Base-by-base conservation (phyloP, 1,140 invertebrate species). In the Stratiolaelaps scimitus region DNA sequence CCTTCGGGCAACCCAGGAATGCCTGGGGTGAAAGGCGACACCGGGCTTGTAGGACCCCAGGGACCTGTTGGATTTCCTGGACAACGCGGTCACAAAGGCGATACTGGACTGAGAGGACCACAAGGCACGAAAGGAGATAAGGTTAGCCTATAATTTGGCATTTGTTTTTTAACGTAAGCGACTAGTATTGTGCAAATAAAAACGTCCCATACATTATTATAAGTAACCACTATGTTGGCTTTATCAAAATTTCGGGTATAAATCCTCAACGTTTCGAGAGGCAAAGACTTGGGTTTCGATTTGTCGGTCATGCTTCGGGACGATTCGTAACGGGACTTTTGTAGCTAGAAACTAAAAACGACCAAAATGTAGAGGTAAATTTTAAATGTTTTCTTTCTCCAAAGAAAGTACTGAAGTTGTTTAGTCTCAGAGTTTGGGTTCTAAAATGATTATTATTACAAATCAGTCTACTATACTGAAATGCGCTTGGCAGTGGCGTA, bases 61-160 rank as follows among this genome's bases (percentile, higher is more conserved):
- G 85, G 86, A 0, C 79, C 83, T 68, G 75, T 86, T 67, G 86
- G 86, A 19, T 87, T 88, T 76, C 84, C 85, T 20, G 86, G 86
- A 43, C 73, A 78, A 10, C 78, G 85, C 56, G 86, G 86, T 23
- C 43, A 10, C 26, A 29, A 71, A 77, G 86, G 85, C 23, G 85
- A 88, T 71, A 84, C 85, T 73, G 86, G 86, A 2, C 80, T 81
- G 67, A 74, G 85, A 64, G 88, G 87, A 43, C 69, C 76, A 13
- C 69, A 75, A n/a, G 86, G 85, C 20, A 80, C 82, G 20, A 83
- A 83, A 72, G 83, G 83, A 15, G 80, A 83, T 53, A 83, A 82
- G 74, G 85, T 84, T 53, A 81, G 40, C 20, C 56, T 23, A 29
- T n/a, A 44, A 7, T 65, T 34, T 67, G 28, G 29, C 26, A 68